Evolutionary conservation across 2,888 invertebrate species (phyloP), one percentile per base, ranked within the genome.

Genomic region (Drosophila birchii): DNA sequence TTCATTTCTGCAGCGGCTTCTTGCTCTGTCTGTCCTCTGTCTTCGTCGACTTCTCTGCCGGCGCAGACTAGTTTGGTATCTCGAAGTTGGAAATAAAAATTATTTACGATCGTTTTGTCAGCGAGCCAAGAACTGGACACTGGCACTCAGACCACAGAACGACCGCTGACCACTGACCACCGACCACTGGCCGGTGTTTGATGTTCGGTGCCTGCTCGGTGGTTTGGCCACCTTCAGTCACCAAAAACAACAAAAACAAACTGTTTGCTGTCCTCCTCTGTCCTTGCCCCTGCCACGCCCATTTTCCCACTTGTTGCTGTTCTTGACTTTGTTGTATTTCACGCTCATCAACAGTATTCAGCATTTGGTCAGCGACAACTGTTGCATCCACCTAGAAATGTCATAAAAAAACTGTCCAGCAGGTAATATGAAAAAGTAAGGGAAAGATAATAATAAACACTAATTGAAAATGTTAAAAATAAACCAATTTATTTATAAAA

Each of bases 101-200:
- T 91, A 91, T 91, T 91, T 91, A 91, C 91, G 91, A 91, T 91
- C 91, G 82, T 90, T 91, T 91, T 91, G 91, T 91, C 90, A 90
- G 89, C 34, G 70, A 67, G 4, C 62, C 67, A 73, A 79, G 83
- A 85, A 87, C 88, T 82, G 86, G 82, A 78, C 76, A 32, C 32
- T 32, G 64, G 49, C 60, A 55, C 73, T 57, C 72, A n/a, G 62
- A 44, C 55, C 69, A 67, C 62, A 54, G 51, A 60, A 16, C n/a
- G 56, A 49, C 55, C 66, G 62, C 32, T 18, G 55, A 53, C 41
- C 23, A 56, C 43, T 12, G 39, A 26, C 64, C 32, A 63, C 51
- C 11, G 12, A 29, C 53, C 49, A 45, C 18, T 62, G 62, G 44
- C 34, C 60, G 44, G 18, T 60, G 64, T 36, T 66, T 43, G 41